These are phyloP conservation scores for Erynnis tages DNA, from an alignment of 2,888 invertebrate species.

Conservation along the genomic window DNA sequence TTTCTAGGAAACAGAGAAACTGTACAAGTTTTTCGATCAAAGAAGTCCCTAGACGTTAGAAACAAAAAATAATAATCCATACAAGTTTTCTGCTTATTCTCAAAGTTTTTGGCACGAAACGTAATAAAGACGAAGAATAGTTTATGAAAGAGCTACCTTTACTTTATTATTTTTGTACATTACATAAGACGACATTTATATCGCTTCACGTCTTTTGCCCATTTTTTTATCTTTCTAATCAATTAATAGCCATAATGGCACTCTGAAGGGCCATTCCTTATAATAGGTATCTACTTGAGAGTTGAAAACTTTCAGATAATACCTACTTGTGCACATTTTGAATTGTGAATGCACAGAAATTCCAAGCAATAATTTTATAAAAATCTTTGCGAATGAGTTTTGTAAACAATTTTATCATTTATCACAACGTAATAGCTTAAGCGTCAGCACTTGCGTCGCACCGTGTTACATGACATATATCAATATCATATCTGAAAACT, in stretches of 20 bases:
- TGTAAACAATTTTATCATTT: constrained; percentile 15
- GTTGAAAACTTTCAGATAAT: too few relatives aligned
- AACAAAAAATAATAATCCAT: constrained; percentile 7
- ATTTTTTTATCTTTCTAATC: too few relatives aligned
- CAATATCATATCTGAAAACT: neutral
- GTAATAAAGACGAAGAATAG: too few relatives aligned
- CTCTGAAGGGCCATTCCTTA: too few relatives aligned
- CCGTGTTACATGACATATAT: constrained; percentile 15
- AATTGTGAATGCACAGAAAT: too few relatives aligned
- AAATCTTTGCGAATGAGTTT: neutral
- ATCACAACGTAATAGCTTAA: constrained; percentile 11
- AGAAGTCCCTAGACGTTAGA: constrained; percentile 1
- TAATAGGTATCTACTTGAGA: too few relatives aligned
- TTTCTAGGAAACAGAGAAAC: constrained; percentile 37
- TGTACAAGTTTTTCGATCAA: constrained; percentile 17
- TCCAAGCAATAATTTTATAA: constrained; percentile 5
- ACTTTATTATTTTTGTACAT: too few relatives aligned
- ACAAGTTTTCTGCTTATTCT: constrained; percentile 13
- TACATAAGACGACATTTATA: too few relatives aligned
- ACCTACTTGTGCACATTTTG: too few relatives aligned
- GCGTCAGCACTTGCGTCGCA: constrained; percentile 9
- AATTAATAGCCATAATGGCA: too few relatives aligned
- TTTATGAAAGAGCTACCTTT: too few relatives aligned
- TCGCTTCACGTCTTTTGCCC: too few relatives aligned
- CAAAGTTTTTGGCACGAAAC: constrained; percentile 13